Base-by-base conservation (phyloP, 2,797 vertebrate species). In the Chanos chanos region DNA sequence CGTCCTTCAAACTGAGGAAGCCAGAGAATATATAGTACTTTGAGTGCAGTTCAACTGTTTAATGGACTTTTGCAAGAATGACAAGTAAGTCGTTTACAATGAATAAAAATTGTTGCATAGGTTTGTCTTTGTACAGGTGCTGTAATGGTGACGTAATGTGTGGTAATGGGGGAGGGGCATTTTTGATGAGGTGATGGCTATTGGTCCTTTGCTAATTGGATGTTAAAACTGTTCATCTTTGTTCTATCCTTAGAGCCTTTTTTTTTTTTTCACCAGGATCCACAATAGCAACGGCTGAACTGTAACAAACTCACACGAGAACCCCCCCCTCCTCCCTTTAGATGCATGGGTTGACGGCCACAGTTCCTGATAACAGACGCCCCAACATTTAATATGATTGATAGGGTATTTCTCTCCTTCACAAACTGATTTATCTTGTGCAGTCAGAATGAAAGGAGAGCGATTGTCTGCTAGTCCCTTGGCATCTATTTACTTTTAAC, bases 401-500 rank as follows among this genome's bases (percentile, higher is more conserved):
- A 94, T 92, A 90, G 87, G 86, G 84, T 89, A 88, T 85, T 89
- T 84, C 85, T 89, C 86, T 89, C 83, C 91, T 91, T 86, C 89
- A 87, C 79, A 81, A 88, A 89, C 81, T 84, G 89, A 93, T 94
- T 92, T 92, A 91, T 93, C 92, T 93, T 91, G 89, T 90, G 91
- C 90, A 94, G 91, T 89, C 83, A 83, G 86, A 92, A 89, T 89
- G 88, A 87, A 89, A 84, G 86, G 86, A 83, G 74, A 83, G 83
- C 85, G 88, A 89, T 89, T 90, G 53, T 70, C 67, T 52, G 68
- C 56, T 64, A 88, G 90, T 94, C 92, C 92, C 93, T 87, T 89
- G 92, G 90, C 91, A 90, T 94, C 89, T 90, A 94, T 95, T 94
- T 95, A 92, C 91, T 94, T 92, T 94, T 94, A 95, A 94, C 91